Evolutionary conservation across 2,888 invertebrate genomes (phyloP), one percentile per base, ranked within the genome.

Genomic region (Oxystoma pomonae): DNA sequence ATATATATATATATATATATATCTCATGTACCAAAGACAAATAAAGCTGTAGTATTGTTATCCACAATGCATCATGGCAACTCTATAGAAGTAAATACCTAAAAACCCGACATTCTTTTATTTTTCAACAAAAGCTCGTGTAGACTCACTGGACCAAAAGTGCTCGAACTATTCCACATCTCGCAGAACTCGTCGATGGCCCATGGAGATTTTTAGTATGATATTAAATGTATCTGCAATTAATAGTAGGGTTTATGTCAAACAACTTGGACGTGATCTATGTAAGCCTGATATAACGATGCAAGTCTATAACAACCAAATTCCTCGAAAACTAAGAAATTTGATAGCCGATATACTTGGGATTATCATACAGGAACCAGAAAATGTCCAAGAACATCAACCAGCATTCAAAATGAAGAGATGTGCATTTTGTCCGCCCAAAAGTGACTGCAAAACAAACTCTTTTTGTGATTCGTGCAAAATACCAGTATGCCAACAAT

Each of bases 41-140:
- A 61, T 63, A 69, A 69, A 66, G 58, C 56, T 9, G 68, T 70
- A 19, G 12, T 70, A 52, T 17, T 71, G 51, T 12, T 66, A 22
- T 71, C 70, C 21, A 60, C 65, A 16, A 70, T 71, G 69, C 71
- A 72, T 59, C 58, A 66, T 58, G 56, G 62, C 20, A 61, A 62
- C 53, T 50, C 52, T 16, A 55, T 63, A 12, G 66, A 69, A 66
- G 50, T 22, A 12, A 55, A 59, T 18, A 62, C 60, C 20, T 55
- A 63, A 57, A 68, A 70, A 57, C 68, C 68, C 22, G 68, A 71
- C 35, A 70, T 70, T 17, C 69, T 71, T 64, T 55, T 72, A 73
- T 58, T 70, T 71, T 61, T 58, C 22, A 16, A 71, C 69, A 50
- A 70, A 70, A 67, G 70, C 64, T 55, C 67, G 69, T 12, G 67